Base-by-base conservation (phyloP, 2,888 invertebrate species). In the Caenorhabditis zanzibari region DNA sequence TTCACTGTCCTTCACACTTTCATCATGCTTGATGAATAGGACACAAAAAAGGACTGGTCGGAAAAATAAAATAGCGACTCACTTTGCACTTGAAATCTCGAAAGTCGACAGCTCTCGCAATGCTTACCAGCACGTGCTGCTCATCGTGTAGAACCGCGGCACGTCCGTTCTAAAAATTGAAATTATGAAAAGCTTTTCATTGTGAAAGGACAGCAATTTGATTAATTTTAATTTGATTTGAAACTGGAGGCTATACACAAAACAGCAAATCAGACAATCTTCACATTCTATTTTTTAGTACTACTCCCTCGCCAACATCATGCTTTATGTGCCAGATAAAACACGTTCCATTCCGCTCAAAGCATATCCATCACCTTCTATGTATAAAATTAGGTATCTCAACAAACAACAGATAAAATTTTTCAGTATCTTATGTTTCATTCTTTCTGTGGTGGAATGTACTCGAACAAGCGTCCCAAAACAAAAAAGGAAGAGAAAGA, bases 11-110 rank as follows among this genome's bases (percentile, higher is more conserved):
- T 38, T 12, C 28, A 22, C 12, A 6, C 6, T 28, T 12, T 58
- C 9, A 22, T 26, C 14, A 24, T 16, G 10, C 19, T 35, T 68
- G 26, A 66, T 49, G 58, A 81, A 73, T 38, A 49, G 24, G 24
- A n/a, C 35, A 71, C 68, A 77, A 77, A 77, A 77, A 64, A 52
- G 69, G 74, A 68, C 59, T 59, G 59, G 69, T 58, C 54, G 28
- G n/a, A 26, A 38, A 14, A 28, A 35, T 35, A 38, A 32, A 24
- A 24, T 35, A 38, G 41, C n/a, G 56, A 68, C 82, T 82, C 52
- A 91, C 91, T 86, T 91, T 90, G 75, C 88, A 90, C 82, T 90
- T 86, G 71, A 89, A 84, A 75, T 90, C 89, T 58, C 82, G 87
- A 61, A 89, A 84, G 69, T 88, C 89, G 77, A 91, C 83, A 10